Evolutionary conservation across 2,113 vertebrate species (phyloP), one percentile per base, ranked within the genome.

Genomic region (Ovis canadensis): DNA sequence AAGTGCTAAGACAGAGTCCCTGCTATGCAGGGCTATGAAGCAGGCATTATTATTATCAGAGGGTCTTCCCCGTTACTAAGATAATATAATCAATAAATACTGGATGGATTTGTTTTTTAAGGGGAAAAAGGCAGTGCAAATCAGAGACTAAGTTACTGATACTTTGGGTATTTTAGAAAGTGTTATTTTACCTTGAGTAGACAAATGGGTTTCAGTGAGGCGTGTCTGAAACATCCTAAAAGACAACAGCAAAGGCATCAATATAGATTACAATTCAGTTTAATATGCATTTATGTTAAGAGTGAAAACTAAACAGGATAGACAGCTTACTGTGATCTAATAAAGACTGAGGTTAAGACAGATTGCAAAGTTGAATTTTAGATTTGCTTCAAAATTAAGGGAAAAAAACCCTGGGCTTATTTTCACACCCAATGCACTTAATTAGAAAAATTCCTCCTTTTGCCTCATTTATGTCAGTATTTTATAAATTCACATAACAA

Each of bases 181-280:
- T 29, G 64, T 92, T 71, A 80, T 81, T 98, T 98, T 92, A 99
- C 99, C 99, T 97, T 98, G 67, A 59, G 40, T 62, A 36, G 94
- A 48, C 3, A 96, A 52, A 92, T 96, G 98, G 67, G 67, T 81
- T 88, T 95, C 98, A 8, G 94, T 83, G 19, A 98, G 97, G 95
- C 99, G 98, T 33, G 82, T 90, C 82, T 99, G 99, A 97, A 99
- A 99, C 96, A 98, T 95, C 90, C 99, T 99, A 98, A 25, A 94
- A 91, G 94, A 98, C 9, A 94, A 54, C 7, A 88, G 48, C 52
- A 92, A 82, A 86, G 55, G n/a, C 1, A 92, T 96, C 43, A 86
- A 29, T 60, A 64, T 5, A 94, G 74, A 94, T 67, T 31, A 64
- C 36, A 90, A 67, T 31, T 4, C 54, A 95, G 33, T 93, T 93